Conservation (phyloP, 2,113 vertebrate genomes). For the Oncorhynchus gorbuscha region DNA sequence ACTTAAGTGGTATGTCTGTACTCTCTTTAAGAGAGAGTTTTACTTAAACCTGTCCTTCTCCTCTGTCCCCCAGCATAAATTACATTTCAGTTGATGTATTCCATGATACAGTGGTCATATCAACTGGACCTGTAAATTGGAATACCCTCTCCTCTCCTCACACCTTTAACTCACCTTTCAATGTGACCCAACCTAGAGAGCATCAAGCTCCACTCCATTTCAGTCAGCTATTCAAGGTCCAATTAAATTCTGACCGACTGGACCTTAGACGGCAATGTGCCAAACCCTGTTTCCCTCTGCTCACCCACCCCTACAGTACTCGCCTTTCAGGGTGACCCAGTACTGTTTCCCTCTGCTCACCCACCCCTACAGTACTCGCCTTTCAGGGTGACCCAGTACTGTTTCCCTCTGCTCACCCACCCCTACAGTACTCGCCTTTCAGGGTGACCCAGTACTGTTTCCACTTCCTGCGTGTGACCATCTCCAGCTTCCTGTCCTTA, state of each 20-base stretch:
- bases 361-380: slow-evolving; percentile 65
- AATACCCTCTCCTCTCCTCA: background rate
- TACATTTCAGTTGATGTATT: too few relatives aligned
- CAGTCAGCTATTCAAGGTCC: background rate
- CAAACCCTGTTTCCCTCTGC: background rate
- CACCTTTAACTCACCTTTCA: too few relatives aligned
- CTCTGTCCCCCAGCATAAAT: too few relatives aligned
- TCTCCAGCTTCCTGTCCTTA: slow-evolving; percentile 94
- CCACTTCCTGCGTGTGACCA: slow-evolving; percentile 90
- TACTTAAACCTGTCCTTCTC: background rate
- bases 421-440: slow-evolving; percentile 79
- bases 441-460: slow-evolving; percentile 95
- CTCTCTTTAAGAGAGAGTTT: background rate
- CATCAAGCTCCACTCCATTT: background rate
- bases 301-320: background rate
- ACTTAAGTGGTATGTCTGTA: background rate
- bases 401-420: background rate
- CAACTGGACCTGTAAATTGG: too few relatives aligned
- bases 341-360: slow-evolving; percentile 82
- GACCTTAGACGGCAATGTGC: background rate
- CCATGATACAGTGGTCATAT: too few relatives aligned
- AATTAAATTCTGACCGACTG: background rate
- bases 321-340: slow-evolving; percentile 97
- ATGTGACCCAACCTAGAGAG: background rate
- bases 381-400: slow-evolving; percentile 93